phyloP scores from a whole-genome alignment of 2,888 invertebrate genomes.

The Calameuta pallipes region DNA sequence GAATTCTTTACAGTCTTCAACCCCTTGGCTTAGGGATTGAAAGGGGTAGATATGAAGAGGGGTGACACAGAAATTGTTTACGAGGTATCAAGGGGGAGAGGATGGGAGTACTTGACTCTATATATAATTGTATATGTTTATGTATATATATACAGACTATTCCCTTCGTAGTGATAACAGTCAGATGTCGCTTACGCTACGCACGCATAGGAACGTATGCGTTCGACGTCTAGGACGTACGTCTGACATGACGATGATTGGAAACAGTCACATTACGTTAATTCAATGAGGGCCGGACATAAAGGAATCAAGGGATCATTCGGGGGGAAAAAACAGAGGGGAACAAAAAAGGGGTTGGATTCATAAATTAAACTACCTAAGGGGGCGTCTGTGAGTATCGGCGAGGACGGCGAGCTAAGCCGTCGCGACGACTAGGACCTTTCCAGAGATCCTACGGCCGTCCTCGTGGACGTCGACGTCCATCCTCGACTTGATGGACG shows the following conservation, averaged over 20 bases:
- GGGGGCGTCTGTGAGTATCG: slow-evolving; percentile 7
- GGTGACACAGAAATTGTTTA: not conserved
- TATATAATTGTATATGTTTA: slow-evolving; percentile 7
- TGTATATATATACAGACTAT: slow-evolving; percentile 1
- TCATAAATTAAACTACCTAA: slow-evolving; percentile 62
- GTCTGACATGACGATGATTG: not conserved
- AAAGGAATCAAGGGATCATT: not conserved
- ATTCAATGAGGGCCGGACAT: not conserved
- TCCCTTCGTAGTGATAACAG: not conserved
- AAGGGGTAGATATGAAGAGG: not conserved
- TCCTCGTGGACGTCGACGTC: not conserved
- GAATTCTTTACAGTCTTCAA: not conserved
- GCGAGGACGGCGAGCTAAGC: not conserved
- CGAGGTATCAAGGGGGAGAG: not conserved
- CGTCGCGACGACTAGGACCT: not conserved
- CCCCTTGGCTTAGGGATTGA: not conserved
- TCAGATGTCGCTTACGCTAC: not conserved
- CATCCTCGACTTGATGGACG: not conserved
- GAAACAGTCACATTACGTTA: not conserved
- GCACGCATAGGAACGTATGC: not conserved
- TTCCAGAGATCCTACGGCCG: not conserved
- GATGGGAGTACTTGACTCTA: not conserved
- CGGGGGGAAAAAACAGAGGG: not conserved
- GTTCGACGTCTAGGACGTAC: not conserved
- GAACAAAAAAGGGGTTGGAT: slow-evolving; percentile 1